A percentile compares a stretch with the other conserved stretches of the same genome.
These are phyloP conservation scores for Myathropa florea DNA, from an alignment of 2,888 invertebrate genomes.

Conservation along the genomic window DNA sequence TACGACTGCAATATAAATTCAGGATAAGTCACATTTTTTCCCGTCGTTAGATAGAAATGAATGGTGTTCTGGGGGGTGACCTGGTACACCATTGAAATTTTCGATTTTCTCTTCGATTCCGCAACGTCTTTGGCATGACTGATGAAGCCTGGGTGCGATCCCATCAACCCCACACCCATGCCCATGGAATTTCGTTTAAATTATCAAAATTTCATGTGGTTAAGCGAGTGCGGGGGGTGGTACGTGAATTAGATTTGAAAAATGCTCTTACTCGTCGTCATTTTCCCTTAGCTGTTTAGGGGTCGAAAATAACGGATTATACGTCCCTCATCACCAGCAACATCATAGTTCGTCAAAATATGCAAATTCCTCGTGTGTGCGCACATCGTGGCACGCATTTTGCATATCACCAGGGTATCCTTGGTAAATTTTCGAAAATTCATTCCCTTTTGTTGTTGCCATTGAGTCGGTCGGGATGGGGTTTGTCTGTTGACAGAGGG, in stretches of 20 bases:
- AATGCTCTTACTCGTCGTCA: neutral
- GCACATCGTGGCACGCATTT: constrained; percentile 35
- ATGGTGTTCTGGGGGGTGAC: neutral
- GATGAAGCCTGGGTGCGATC: neutral
- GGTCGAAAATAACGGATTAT: constrained; percentile 43
- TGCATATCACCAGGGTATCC: constrained; percentile 25
- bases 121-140: constrained; percentile 15
- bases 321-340: constrained; percentile 34
- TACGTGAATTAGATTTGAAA: constrained; percentile 35
- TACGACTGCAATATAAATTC: neutral
- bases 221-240: neutral
- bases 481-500: constrained; percentile 15
- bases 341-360: constrained; percentile 26
- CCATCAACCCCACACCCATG: too few relatives aligned
- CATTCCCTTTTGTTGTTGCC: constrained; percentile 38
- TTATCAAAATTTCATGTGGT: constrained; percentile 49
- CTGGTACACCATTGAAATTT: neutral
- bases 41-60: neutral
- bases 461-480: neutral
- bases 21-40: constrained; percentile 26
- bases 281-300: neutral
- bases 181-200: constrained; percentile 41
- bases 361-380: constrained; percentile 14
- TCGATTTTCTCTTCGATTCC: constrained; percentile 6
- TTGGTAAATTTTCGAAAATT: constrained; percentile 30